Conservation (phyloP, 92 coral and sea anemone genomes). For the Virgularia gustaviana region DNA sequence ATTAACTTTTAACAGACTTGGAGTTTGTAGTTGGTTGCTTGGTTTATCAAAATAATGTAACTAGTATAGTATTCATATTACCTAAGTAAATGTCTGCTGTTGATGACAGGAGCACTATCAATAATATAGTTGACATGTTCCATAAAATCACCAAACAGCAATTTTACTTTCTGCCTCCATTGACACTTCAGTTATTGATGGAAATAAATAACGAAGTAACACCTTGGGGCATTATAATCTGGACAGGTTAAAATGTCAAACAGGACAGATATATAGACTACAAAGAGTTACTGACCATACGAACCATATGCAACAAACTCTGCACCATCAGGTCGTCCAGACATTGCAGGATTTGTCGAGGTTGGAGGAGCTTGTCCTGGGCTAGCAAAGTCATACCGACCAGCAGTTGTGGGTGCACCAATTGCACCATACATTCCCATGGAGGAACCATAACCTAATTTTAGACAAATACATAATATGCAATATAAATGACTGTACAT, state of each 20-base stretch:
- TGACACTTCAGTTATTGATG: conserved; percentile 54
- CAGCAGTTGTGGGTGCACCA: conserved; percentile 30
- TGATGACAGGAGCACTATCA: no score
- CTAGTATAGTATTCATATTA: background rate
- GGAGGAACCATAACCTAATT: conserved; percentile 3
- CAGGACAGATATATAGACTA: no score
- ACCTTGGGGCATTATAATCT: background rate
- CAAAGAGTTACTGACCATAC: conserved; percentile 13
- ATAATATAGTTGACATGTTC: no score
- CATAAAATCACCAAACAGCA: no score
- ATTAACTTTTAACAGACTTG: background rate
- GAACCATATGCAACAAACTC: conserved; percentile 26
- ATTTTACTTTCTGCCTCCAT: conserved; percentile 52
- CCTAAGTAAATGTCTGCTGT: no score
- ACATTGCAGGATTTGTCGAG: conserved; percentile 8
- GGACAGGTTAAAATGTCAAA: background rate
- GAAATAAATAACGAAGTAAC: background rate
- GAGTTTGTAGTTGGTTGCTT: background rate
- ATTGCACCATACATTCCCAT: conserved; percentile 36
- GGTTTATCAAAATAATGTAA: no score
- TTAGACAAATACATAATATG: background rate
- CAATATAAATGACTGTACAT: background rate
- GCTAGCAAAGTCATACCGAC: conserved; percentile 12
- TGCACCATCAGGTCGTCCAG: conserved; percentile 17
- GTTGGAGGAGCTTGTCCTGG: conserved; percentile 26